Evolutionary conservation across 2,888 invertebrate genomes (phyloP).

Genomic region (Hartigia nigra): DNA sequence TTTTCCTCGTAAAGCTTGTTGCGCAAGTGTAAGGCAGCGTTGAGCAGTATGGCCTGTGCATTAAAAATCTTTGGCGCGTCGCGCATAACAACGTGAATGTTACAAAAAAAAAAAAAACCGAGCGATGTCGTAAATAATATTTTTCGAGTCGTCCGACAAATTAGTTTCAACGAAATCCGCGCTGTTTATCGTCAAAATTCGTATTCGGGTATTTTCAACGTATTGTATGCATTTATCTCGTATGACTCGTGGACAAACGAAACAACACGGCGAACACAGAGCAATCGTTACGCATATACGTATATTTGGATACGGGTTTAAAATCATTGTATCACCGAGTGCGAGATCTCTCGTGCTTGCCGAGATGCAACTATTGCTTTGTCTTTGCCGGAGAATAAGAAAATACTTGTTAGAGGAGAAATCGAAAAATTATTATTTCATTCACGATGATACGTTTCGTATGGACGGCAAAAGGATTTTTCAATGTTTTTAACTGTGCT

Average conservation of each 20-base stretch:
- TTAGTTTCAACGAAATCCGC: not conserved
- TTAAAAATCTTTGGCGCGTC: not conserved
- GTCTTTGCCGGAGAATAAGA: not conserved
- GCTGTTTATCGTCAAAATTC: constrained; percentile 10
- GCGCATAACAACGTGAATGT: not conserved
- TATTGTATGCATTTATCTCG: not conserved
- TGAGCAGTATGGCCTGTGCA: constrained; percentile 5
- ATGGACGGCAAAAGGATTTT: not conserved
- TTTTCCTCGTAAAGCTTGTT: not conserved
- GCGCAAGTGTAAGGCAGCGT: constrained; percentile 14
- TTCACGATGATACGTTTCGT: not conserved
- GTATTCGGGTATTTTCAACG: not conserved
- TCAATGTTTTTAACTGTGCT: not conserved
- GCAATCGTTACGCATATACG: not conserved
- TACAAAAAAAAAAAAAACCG: not conserved
- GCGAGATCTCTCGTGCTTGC: not conserved
- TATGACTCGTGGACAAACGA: not conserved
- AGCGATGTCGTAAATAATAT: not conserved
- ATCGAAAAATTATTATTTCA: not conserved
- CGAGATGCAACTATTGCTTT: not conserved
- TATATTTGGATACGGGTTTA: not conserved
- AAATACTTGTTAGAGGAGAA: not conserved
- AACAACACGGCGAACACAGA: constrained; percentile 13
- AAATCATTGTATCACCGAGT: not conserved
- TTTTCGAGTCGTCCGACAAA: not conserved